Evolutionary conservation across 2,113 vertebrate species (phyloP), one percentile per base, ranked within the genome.

Genomic region (Cathartes aura): DNA sequence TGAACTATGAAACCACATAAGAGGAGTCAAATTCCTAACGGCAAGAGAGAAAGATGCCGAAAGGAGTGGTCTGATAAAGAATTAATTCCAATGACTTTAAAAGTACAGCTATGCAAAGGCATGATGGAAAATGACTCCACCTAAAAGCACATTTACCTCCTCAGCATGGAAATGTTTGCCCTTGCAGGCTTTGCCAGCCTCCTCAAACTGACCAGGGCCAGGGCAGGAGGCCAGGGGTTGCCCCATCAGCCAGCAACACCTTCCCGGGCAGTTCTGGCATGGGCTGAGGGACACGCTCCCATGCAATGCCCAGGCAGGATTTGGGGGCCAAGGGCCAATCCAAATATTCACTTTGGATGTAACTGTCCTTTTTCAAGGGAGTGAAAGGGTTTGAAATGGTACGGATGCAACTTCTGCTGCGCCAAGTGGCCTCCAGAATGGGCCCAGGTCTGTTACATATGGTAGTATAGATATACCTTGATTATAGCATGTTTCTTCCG

Each of bases 191-290:
- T 88, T 82, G 53, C 56, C 2, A 1, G 8, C 63, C 55, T 64
- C 36, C 48, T 83, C 1, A 2, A 40, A 40, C 43, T 23, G 30
- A n/a, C 8, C 42, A 40, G 29, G 45, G 55, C 24, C 32, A 21
- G 29, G 8, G 14, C 14, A 87, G 34, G 45, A 45, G 50, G 45
- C 1, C 18, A 38, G 36, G 20, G 30, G 5, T 22, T 73, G 13
- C 14, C 50, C 23, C 22, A 34, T 19, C 38, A 82, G 19, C 7
- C 56, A 45, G 16, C 63, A 56, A 32, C 8, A 30, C 7, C 43
- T 58, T 71, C 36, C 32, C 0, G 0, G 48, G 23, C 63, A 84
- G 21, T 40, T 84, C 45, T 79, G 30, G 11, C 17, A 21, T 0
- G 4, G 56, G 14, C 29, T 67, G 71, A n/a, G 27, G 42, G 9